Percentiles rank a stretch among this genome's conserved stretches.
phyloP scores from a whole-genome alignment of 2,113 vertebrate species.

The Accipiter cooperii region DNA sequence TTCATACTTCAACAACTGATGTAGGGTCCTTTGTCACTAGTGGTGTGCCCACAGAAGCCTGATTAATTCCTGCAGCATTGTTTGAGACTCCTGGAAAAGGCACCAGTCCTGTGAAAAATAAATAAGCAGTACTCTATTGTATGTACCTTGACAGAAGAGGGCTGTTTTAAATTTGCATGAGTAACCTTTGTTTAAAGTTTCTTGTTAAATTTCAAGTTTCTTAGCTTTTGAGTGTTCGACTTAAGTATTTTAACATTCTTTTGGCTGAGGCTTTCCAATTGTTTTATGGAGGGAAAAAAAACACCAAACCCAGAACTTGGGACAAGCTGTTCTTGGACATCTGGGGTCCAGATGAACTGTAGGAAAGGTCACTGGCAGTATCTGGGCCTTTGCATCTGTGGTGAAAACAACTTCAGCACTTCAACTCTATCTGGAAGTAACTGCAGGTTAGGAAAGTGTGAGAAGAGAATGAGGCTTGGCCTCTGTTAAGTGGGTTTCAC shows the following conservation, averaged over 20 bases:
- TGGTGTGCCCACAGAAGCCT: neutral
- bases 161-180: neutral
- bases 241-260: neutral
- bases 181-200: neutral
- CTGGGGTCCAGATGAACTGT: neutral
- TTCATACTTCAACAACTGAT: neutral
- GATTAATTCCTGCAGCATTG: neutral
- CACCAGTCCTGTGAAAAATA: conserved; percentile 10
- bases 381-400: neutral
- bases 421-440: neutral
- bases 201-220: neutral
- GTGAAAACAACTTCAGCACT: neutral
- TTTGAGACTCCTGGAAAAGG: neutral
- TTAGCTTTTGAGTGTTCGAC: neutral
- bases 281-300: neutral
- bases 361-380: neutral
- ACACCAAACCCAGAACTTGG: neutral
- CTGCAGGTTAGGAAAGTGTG: neutral
- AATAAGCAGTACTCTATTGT: neutral
- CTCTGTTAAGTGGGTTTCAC: neutral
- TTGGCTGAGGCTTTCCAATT: neutral
- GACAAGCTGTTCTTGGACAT: neutral
- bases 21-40: neutral
- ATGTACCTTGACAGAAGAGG: neutral
- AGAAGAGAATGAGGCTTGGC: neutral